A percentile compares a stretch with the other conserved stretches of the same genome.
phyloP scores from a whole-genome alignment of 2,888 invertebrate genomes.

The Sinotaia quadrata region DNA sequence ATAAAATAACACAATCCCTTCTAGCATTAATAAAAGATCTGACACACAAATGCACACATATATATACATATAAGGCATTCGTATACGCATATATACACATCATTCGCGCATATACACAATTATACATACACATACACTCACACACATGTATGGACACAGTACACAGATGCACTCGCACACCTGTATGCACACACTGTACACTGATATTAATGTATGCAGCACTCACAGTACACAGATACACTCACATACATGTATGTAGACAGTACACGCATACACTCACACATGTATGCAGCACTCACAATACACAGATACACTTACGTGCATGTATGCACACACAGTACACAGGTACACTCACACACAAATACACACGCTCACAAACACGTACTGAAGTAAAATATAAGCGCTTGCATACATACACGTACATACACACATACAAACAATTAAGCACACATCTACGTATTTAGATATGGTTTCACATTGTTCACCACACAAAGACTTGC shows the following conservation, averaged over 20 bases:
- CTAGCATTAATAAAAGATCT: too few relatives aligned
- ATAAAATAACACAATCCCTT: too few relatives aligned
- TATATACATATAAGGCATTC: too few relatives aligned
- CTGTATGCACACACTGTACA: neutral
- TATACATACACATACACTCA: neutral
- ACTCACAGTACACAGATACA: neutral
- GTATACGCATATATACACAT: neutral
- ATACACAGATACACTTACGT: neutral
- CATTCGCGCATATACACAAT: neutral
- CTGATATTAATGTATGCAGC: neutral
- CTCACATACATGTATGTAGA: neutral
- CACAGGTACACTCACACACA: slow-evolving; percentile 32
- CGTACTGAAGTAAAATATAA: neutral
- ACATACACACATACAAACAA: neutral
- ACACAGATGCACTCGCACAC: neutral
- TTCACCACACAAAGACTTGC: neutral
- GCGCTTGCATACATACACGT: neutral
- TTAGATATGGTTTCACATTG: neutral
- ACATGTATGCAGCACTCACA: neutral
- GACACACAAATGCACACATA: too few relatives aligned
- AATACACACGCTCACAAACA: too few relatives aligned
- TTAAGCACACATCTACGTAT: neutral
- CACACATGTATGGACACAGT: neutral
- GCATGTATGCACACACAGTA: neutral
- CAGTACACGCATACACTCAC: neutral